Base-by-base conservation (phyloP, 1,140 invertebrate species). In the Aphelenchoides avenae region DNA sequence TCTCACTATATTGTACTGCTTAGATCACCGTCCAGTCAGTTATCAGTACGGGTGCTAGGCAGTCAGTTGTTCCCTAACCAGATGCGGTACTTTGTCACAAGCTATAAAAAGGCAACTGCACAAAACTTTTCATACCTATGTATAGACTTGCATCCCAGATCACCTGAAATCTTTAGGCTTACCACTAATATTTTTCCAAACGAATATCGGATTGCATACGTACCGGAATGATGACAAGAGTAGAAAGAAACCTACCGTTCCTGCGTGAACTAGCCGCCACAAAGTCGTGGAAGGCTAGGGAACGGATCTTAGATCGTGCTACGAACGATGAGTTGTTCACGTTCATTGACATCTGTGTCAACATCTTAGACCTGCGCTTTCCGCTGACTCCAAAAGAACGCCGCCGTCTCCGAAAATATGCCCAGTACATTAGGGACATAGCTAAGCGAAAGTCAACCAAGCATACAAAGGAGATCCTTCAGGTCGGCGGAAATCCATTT, bases 291-390 rank as follows among this genome's bases (percentile, higher is more conserved):
- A n/a, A n/a, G n/a, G n/a, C n/a, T n/a, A n/a, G n/a, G n/a, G n/a
- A n/a, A n/a, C n/a, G n/a, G n/a, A n/a, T n/a, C n/a, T n/a, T n/a
- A n/a, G n/a, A n/a, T n/a, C n/a, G n/a, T n/a, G n/a, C n/a, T n/a
- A n/a, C n/a, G 43, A 36, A 13, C 13, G 13, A 39, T 34, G 15
- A 50, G 51, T 15, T 50, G 29, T n/a, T 50, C 2, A 24, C 48
- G 22, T 46, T 50, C 15, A 50, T 50, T 13, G 48, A 50, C 15
- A 37, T 50, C n/a, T 50, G 48, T 24, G 51, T 49, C 13, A 50
- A 50, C 26, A 54, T 50, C 15, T 22, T 50, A n/a, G 13, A 37
- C 15, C 13, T 37, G 13, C 48, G 48, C 1, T 40, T 50, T 50
- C n/a, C n/a, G 15, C 34, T 22, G 13, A n/a, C 18, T 37, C 48